Base-by-base conservation (phyloP, 2,797 vertebrate genomes). In the Holocentrus rufus region DNA sequence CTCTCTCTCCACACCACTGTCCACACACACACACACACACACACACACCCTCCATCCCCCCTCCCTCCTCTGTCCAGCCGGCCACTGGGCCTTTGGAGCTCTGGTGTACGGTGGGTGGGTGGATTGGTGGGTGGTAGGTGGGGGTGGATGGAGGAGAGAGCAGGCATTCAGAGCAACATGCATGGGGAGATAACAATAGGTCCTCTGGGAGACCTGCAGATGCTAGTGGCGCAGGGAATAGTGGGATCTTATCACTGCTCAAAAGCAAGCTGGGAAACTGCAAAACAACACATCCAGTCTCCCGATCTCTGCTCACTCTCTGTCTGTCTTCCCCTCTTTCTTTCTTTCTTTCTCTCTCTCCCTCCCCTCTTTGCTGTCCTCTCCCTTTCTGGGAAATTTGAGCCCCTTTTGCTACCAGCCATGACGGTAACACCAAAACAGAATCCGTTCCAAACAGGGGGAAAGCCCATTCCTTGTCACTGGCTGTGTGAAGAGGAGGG, bases 141-240 rank as follows among this genome's bases (percentile, higher is more conserved):
- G 88, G 90, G 88, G 82, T 84, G 86, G 73, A 81, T 85, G 87
- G 88, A 6, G 62, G 75, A 83, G 81, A 84, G 76, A 87, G 85
- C 77, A 89, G 87, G 90, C 90, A 90, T 93, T 94, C 90, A 93
- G 88, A 82, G 88, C 88, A 92, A 92, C 90, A 88, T 91, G 90
- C 91, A 85, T 81, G 7, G 72, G 46, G 72, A 91, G 90, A 91
- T 89, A 93, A 95, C 91, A 93, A 93, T 91, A 89, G 93, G 85
- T 94, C 92, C 91, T 90, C 88, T 90, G 94, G 93, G 93, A 93
- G 90, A 89, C 64, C 81, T 93, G 91, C 92, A 94, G 91, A 94
- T 93, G 90, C 89, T 87, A 34, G 87, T 79, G 80, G 74, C 81
- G 77, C 65, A 76, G 80, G 80, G 87, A 88, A 77, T 83, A 84